Evolutionary conservation across 2,113 vertebrate genomes (phyloP).

Genomic region (Phyllopteryx taeniolatus): DNA sequence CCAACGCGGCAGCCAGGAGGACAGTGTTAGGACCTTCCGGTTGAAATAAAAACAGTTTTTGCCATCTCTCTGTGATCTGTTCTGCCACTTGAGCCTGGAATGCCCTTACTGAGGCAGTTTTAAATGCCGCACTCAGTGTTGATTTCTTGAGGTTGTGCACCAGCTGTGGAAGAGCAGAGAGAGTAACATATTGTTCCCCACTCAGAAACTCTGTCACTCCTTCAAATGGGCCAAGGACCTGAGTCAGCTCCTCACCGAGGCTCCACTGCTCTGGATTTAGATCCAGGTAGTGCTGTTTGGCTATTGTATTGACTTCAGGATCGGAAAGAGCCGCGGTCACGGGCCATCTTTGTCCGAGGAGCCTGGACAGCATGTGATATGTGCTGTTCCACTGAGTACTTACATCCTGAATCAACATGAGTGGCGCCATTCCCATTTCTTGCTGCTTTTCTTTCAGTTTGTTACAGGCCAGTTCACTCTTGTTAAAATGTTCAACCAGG

Average conservation of each 20-base stretch:
- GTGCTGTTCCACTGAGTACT: slow-evolving; percentile 15
- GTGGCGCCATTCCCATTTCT: background rate
- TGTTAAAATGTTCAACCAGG: slow-evolving; percentile 38
- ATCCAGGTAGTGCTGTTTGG: slow-evolving; percentile 9
- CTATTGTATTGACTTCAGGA: background rate
- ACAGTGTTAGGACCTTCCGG: background rate
- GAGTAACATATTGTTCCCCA: background rate
- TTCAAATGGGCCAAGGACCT: background rate
- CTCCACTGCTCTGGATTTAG: slow-evolving; percentile 27
- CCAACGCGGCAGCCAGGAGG: background rate
- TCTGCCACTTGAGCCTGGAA: background rate
- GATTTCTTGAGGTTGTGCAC: background rate
- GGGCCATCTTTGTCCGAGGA: slow-evolving; percentile 25
- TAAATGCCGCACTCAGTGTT: background rate
- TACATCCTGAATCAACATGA: slow-evolving; percentile 14
- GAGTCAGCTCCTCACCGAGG: slow-evolving; percentile 9
- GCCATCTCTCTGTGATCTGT: background rate
- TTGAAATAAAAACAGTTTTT: slow-evolving; percentile 1
- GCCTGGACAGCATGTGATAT: slow-evolving; percentile 15
- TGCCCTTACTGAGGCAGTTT: background rate
- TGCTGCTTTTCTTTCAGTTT: slow-evolving; percentile 35
- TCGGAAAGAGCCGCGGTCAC: slow-evolving; percentile 16
- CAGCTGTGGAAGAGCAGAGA: background rate
- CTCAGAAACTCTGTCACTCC: background rate
- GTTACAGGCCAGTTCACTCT: slow-evolving; percentile 32